Conservation (phyloP, 2,797 vertebrate genomes). For the Semotilus atromaculatus region DNA sequence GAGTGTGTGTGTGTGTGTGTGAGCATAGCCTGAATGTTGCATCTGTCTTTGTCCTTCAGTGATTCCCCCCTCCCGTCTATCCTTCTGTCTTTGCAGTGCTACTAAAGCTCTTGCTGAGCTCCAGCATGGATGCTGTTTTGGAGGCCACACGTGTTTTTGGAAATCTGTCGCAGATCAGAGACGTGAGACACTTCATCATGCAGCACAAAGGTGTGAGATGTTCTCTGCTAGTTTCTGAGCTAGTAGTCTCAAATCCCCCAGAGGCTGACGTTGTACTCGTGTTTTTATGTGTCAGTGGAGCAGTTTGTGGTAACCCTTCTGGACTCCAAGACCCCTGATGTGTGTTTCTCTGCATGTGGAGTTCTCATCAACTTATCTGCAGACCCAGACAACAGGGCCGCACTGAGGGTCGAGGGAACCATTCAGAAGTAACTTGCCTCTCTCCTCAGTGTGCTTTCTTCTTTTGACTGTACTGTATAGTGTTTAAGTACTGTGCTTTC, state of each 20-base stretch:
- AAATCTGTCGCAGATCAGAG: conserved; percentile 87
- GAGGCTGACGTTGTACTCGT: conserved; percentile 64
- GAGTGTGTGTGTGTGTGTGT: not conserved
- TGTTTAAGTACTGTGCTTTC: not conserved
- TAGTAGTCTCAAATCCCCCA: not conserved
- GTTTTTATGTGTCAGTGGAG: conserved; percentile 79
- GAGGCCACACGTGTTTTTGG: conserved; percentile 92
- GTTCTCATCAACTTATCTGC: conserved; percentile 93
- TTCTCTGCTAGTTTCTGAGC: not conserved
- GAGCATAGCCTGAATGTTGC: not conserved
- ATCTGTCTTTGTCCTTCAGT: not conserved
- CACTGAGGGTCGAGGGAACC: conserved; percentile 82
- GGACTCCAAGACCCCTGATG: conserved; percentile 87
- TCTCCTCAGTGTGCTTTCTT: not conserved
- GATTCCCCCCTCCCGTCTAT: not conserved
- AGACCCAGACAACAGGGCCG: conserved; percentile 78
- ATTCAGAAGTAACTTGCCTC: conserved; percentile 83
- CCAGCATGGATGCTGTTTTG: conserved; percentile 86
- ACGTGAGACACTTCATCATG: conserved; percentile 88
- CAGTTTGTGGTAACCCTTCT: conserved; percentile 88
- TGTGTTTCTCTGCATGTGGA: conserved; percentile 93
- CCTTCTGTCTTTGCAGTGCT: conserved; percentile 77
- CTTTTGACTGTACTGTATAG: not conserved
- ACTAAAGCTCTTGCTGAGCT: conserved; percentile 85
- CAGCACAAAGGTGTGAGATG: conserved; percentile 83